Evolutionary conservation across 92 coral and sea anemone genomes (phyloP).

Genomic region (Meandrina meandrites): DNA sequence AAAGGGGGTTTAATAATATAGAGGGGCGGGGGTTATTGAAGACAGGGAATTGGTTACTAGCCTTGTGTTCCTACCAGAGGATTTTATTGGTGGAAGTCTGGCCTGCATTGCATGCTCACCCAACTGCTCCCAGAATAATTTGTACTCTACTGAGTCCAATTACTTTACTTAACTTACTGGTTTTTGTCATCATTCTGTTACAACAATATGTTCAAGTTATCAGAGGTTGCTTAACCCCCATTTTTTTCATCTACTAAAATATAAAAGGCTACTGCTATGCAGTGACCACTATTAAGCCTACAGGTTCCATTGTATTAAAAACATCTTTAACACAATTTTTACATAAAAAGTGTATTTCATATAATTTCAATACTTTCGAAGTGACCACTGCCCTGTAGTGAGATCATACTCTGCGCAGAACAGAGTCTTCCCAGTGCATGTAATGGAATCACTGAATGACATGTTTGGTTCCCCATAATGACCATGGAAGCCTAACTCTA

Average conservation of each 20-base stretch:
- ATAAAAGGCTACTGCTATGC: background rate
- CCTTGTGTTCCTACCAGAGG: no score
- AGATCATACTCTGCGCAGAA: slow-evolving; percentile 58
- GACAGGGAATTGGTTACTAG: no score
- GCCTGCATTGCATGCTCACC: background rate
- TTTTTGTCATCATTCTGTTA: background rate
- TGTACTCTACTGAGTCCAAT: background rate
- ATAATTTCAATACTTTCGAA: background rate
- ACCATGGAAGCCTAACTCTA: slow-evolving; percentile 65
- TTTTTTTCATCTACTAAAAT: background rate
- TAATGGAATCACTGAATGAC: slow-evolving; percentile 46
- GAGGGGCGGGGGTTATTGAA: no score
- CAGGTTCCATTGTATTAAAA: background rate
- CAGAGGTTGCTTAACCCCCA: background rate
- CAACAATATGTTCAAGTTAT: no score
- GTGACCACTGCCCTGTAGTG: slow-evolving; percentile 55
- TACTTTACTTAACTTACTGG: background rate
- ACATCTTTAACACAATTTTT: background rate
- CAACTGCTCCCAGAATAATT: no score
- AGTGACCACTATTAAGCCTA: background rate
- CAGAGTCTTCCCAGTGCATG: slow-evolving; percentile 54
- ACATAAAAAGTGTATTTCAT: background rate
- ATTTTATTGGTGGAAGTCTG: no score
- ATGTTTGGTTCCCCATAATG: slow-evolving; percentile 69
- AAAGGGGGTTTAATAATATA: no score